Evolutionary conservation across 2,888 invertebrate genomes (phyloP).

Genomic region (Clunio marinus): DNA sequence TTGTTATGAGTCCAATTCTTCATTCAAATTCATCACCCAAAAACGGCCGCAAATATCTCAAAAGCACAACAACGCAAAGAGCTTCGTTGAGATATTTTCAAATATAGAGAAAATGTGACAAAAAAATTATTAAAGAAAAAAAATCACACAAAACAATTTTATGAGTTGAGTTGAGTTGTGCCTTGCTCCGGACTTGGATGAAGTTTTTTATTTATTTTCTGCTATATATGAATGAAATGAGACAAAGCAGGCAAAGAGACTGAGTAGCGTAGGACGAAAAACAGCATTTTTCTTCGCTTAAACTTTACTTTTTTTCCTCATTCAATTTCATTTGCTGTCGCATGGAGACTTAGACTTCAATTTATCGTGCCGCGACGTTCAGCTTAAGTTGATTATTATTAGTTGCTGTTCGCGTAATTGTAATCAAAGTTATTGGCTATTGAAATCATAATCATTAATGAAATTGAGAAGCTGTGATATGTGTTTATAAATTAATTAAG

Average conservation of each 20-base stretch:
- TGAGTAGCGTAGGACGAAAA: conserved; percentile 36
- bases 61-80: conserved; percentile 9
- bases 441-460: neutral
- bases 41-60: conserved; percentile 1
- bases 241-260: conserved; percentile 37
- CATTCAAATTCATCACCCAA: conserved; percentile 14
- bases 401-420: neutral
- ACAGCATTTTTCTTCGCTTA: conserved; percentile 38
- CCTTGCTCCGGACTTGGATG: conserved; percentile 2
- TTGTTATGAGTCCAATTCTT: neutral
- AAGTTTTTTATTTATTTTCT: conserved; percentile 24
- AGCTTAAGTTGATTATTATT: conserved; percentile 36
- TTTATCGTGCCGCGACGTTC: conserved; percentile 36
- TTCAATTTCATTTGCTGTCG: conserved; percentile 37
- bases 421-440: neutral
- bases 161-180: conserved; percentile 23
- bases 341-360: conserved; percentile 37
- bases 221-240: conserved; percentile 38
- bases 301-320: conserved; percentile 35
- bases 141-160: conserved; percentile 37
- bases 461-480: neutral
- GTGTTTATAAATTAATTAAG: no score
- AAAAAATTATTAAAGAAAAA: conserved; percentile 4
- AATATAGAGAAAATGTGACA: conserved; percentile 35
- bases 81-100: neutral